Evolutionary conservation across 2,797 vertebrate species (phyloP), one percentile per base, ranked within the genome.

Genomic region (Parauchenoglanis ngamensis): DNA sequence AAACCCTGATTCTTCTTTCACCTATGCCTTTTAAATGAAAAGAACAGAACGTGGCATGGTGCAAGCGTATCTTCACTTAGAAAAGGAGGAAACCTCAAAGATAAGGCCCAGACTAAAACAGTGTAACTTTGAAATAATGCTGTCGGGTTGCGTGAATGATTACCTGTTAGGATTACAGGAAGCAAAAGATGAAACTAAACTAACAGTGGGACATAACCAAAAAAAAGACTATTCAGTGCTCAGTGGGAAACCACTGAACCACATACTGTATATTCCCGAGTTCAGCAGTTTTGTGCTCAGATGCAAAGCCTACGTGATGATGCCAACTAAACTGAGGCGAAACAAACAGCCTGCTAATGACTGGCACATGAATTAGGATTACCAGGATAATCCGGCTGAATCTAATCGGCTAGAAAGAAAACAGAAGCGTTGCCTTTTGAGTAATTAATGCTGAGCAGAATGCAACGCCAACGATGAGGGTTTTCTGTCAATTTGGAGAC

Each of bases 371-470:
- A 19, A 86, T 80, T 67, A 88, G 75, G 78, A 61, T 59, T 61
- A 80, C 65, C 19, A 1, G 15, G 72, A 54, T 90, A 87, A 90
- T 87, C 87, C 31, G 83, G 25, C 79, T 67, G 31, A 21, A 7
- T 65, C 49, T 87, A 87, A 88, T 83, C 79, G 28, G 86, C 78
- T 84, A 82, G 84, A 44, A 25, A 57, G 2, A 70, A 90, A 89
- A 44, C 11, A 84, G 49, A 77, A 77, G 15, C 28, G 10, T 77
- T 77, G 75, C 52, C 75, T 56, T 56, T 56, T 56, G 6, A 54
- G 52, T 31, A 31, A 31, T 77, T 56, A 17, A 77, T 15, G 6
- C 21, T 0, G 21, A 61, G 54, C 44, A 80, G 19, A 80, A 40
- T 1, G 31, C 5, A n/a, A 5, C 11, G 21, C 3, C 25, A 46